Base-by-base conservation (phyloP, 2,797 vertebrate genomes). In the Knipowitschia caucasica region DNA sequence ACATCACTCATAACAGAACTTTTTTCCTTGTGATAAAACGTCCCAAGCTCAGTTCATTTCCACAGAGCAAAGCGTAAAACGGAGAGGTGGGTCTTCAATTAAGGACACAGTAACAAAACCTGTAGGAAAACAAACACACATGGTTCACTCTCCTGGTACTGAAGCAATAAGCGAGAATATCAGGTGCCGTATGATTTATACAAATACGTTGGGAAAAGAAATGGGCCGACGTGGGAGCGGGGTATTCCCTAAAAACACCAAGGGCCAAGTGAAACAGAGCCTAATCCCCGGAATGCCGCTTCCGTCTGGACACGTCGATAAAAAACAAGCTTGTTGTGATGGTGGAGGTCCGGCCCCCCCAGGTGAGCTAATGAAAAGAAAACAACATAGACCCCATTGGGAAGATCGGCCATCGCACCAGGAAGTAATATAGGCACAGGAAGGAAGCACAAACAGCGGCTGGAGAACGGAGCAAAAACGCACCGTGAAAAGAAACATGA, bases 251-350 rank as follows among this genome's bases (percentile, higher is more conserved):
- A 61, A 86, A 87, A 87, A 80, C 78, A 85, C 87, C 84, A 73
- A 76, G 82, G 85, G 86, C 81, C 78, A 81, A 80, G 77, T 86
- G 87, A 87, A 89, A 89, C 72, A 69, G 86, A 90, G 82, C 85
- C 86, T 90, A 90, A 90, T 89, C 86, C 82, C 75, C 78, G 89
- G 89, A 89, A 90, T 89, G 85, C 82, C 15, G 63, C 81, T 84
- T 88, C 87, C 83, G 82, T 82, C 77, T 80, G 83, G 81, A 78
- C 78, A 81, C 67, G 81, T 77, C 66, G 76, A 85, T 88, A 86
- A 85, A 88, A 84, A 87, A 84, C 82, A 84, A 83, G 83, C 80
- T 87, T 87, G 83, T 87, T 89, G 85, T 84, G 81, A 89, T 86
- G 83, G 82, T 69, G 79, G 69, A 64, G 77, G 75, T 81, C 79